Conservation (phyloP, 2,113 vertebrate species). For the Eira barbara region DNA sequence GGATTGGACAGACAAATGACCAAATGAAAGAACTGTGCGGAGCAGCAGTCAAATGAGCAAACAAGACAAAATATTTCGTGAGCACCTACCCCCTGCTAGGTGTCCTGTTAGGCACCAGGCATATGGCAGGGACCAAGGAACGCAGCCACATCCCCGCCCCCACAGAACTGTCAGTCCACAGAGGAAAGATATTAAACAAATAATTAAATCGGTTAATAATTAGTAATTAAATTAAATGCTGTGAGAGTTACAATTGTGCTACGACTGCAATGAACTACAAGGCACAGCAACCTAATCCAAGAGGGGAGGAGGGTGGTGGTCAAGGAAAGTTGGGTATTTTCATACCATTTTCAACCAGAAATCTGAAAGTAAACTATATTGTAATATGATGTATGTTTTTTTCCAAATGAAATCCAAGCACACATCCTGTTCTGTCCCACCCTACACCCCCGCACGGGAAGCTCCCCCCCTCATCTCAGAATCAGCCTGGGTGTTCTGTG, state of each 20-base stretch:
- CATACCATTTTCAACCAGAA: constrained; percentile 5
- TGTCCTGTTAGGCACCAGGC: neutral
- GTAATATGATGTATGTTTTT: neutral
- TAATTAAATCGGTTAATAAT: neutral
- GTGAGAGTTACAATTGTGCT: neutral
- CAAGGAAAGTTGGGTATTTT: neutral
- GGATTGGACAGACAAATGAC: neutral
- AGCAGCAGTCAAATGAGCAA: neutral
- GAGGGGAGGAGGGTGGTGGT: neutral
- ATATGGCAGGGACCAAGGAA: neutral
- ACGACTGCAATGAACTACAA: neutral
- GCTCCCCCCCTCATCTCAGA: neutral
- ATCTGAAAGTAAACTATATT: constrained; percentile 31
- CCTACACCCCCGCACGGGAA: constrained; percentile 39
- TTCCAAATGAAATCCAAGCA: constrained; percentile 42
- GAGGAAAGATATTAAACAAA: neutral
- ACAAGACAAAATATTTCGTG: neutral
- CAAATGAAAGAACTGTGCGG: neutral
- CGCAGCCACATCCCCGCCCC: neutral
- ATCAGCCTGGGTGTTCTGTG: constrained; percentile 36
- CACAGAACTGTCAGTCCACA: neutral
- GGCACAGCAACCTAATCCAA: neutral
- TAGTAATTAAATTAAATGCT: neutral
- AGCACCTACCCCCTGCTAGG: neutral
- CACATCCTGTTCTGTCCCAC: neutral